phyloP scores from a whole-genome alignment of 2,888 invertebrate genomes.

The Drosophila multiciliata region DNA sequence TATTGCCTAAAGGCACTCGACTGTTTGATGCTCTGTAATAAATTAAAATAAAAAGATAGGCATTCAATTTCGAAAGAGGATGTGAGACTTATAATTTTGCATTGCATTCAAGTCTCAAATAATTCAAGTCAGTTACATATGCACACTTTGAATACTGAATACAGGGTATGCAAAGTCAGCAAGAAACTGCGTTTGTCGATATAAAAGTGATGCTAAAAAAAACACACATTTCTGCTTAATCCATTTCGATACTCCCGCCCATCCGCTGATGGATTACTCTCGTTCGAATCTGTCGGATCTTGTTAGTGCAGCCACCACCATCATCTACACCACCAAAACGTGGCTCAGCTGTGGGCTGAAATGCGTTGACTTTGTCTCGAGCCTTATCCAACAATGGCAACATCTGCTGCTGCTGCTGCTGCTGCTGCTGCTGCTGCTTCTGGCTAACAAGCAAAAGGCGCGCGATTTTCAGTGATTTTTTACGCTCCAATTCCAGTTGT shows the following conservation, averaged over 20 bases:
- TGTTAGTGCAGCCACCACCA: constrained; percentile 57
- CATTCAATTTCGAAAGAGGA: not conserved
- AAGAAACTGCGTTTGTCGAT: constrained; percentile 29
- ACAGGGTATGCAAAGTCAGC: constrained; percentile 21
- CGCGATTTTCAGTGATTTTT: constrained; percentile 67
- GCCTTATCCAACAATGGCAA: constrained; percentile 44
- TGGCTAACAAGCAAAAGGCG: constrained; percentile 57
- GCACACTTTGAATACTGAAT: not conserved
- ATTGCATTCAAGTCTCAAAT: not conserved
- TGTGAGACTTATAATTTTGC: not conserved
- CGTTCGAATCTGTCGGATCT: constrained; percentile 77
- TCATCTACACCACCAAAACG: constrained; percentile 12
- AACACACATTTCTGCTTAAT: constrained; percentile 65
- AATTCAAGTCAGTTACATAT: no score
- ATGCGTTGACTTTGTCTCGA: constrained; percentile 28
- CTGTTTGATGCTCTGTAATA: not conserved
- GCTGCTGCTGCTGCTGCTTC: constrained; percentile 63
- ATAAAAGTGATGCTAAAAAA: constrained; percentile 53
- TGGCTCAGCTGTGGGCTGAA: constrained; percentile 44
- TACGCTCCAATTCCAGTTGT: constrained; percentile 63
- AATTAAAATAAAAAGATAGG: not conserved
- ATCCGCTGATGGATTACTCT: constrained; percentile 73
- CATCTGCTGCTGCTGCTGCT: constrained; percentile 65
- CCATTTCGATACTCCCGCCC: constrained; percentile 64
- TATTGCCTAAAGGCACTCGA: not conserved